phyloP scores from a whole-genome alignment of 2,797 vertebrate species.

The Chrysocyon brachyurus region DNA sequence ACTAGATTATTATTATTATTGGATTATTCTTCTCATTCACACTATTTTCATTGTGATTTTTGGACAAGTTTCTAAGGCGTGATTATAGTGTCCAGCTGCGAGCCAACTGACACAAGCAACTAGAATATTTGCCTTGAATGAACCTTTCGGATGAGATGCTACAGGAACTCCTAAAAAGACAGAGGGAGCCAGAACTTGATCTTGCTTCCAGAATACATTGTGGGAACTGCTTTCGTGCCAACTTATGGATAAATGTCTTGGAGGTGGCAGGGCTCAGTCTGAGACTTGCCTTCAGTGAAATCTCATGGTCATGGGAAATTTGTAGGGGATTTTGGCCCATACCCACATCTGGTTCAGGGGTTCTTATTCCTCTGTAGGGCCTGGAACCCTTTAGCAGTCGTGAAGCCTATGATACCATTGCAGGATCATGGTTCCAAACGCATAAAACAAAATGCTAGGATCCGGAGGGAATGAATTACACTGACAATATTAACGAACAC shows the following conservation, averaged over 20 bases:
- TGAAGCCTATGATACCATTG: not conserved
- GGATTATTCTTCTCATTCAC: not conserved
- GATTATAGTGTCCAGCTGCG: not conserved
- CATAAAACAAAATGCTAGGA: not conserved
- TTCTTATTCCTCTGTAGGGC: not conserved
- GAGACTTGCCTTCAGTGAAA: not conserved
- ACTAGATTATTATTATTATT: too few species aligned
- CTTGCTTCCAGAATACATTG: not conserved
- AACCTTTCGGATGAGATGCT: conserved; percentile 6
- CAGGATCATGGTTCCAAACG: not conserved
- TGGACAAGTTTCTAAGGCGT: not conserved
- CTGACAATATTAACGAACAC: not conserved
- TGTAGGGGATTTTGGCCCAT: not conserved
- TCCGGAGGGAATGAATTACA: not conserved
- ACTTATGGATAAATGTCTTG: not conserved
- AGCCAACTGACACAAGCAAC: not conserved
- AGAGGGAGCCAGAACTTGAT: not conserved
- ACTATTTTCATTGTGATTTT: conserved; percentile 14
- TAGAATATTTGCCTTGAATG: conserved; percentile 8
- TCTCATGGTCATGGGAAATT: not conserved
- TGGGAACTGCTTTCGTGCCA: not conserved
- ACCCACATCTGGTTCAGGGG: not conserved
- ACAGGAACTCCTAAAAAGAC: not conserved
- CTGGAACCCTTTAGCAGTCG: not conserved
- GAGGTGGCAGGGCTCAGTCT: not conserved